Percentiles rank a stretch among this genome's conserved stretches.
These are phyloP conservation scores for Dusona sp. DNA, from an alignment of 2,888 invertebrate species.

Conservation along the genomic window DNA sequence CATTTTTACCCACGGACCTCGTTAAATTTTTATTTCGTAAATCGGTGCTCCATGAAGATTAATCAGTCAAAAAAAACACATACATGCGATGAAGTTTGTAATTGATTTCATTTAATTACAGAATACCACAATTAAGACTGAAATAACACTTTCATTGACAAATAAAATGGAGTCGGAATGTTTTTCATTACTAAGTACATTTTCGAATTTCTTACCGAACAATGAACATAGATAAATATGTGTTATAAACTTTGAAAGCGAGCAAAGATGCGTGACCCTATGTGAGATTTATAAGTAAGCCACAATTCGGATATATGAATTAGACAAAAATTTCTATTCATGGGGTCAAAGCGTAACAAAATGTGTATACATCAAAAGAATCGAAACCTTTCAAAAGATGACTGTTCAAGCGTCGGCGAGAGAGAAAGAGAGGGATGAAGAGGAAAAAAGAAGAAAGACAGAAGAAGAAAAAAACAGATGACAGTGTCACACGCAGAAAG, in stretches of 20 bases:
- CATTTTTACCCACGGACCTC: not conserved
- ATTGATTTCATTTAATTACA: not conserved
- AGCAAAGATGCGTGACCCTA: constrained; percentile 23
- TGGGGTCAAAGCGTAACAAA: constrained; percentile 39
- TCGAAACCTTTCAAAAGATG: constrained; percentile 55
- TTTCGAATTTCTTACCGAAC: not conserved
- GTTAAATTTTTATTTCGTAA: not conserved
- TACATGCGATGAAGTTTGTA: not conserved
- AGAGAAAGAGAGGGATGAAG: constrained; percentile 18
- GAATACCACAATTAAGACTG: not conserved
- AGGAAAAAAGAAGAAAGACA: constrained; percentile 35
- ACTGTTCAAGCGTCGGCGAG: constrained; percentile 32
- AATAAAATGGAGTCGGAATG: not conserved
- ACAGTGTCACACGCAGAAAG: constrained; percentile 62
- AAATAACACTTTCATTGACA: not conserved
- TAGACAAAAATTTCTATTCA: constrained; percentile 45
- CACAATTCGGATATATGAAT: constrained; percentile 37
- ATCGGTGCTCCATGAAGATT: not conserved
- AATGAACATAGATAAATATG: constrained; percentile 5
- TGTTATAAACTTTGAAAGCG: constrained; percentile 24
- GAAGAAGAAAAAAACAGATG: constrained; percentile 36
- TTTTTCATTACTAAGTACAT: not conserved
- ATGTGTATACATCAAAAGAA: constrained; percentile 47
- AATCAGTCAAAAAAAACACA: not conserved
- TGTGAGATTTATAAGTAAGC: constrained; percentile 28